These are phyloP conservation scores for Tachina fera DNA, from an alignment of 2,888 invertebrate species.

Conservation along the genomic window DNA sequence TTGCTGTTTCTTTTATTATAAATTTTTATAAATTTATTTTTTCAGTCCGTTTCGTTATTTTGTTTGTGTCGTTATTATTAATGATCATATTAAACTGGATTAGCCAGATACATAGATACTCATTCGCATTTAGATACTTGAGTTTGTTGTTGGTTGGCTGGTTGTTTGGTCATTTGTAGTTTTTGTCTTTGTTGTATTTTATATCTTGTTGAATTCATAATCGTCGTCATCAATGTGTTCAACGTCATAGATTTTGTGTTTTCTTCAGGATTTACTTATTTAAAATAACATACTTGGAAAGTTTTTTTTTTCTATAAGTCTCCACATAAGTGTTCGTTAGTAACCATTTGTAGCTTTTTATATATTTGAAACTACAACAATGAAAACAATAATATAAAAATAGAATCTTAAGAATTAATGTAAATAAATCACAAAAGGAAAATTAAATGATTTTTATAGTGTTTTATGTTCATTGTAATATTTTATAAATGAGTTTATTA, in stretches of 20 bases:
- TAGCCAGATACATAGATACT: conserved; percentile 68
- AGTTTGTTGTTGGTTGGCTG: conserved; percentile 19
- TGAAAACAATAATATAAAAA: conserved; percentile 18
- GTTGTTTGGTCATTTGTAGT: conserved; percentile 34
- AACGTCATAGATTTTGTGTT: conserved; percentile 34
- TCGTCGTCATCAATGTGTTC: conserved; percentile 62
- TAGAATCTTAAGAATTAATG: conserved; percentile 57
- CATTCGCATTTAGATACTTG: conserved; percentile 50
- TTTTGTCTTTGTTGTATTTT: conserved; percentile 44
- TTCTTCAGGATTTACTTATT: conserved; percentile 33
- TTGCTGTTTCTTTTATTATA: conserved; percentile 44
- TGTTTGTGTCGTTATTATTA: conserved; percentile 76
- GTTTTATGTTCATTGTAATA: conserved; percentile 39
- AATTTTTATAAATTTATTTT: conserved; percentile 18
- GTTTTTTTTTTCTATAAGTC: neutral
- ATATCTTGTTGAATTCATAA: conserved; percentile 64
- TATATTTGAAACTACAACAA: conserved; percentile 45
- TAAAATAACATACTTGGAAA: neutral
- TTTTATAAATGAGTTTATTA: conserved; percentile 53
- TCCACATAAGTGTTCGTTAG: neutral
- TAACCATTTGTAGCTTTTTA: conserved; percentile 55
- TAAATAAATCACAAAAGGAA: conserved; percentile 66
- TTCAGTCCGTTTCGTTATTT: conserved; percentile 68
- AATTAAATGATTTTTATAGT: conserved; percentile 58
- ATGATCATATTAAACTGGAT: conserved; percentile 76